A percentile compares a stretch with the other conserved stretches of the same genome.
Evolutionary conservation across 2,113 vertebrate genomes (phyloP).

Genomic region (Chauna torquata): DNA sequence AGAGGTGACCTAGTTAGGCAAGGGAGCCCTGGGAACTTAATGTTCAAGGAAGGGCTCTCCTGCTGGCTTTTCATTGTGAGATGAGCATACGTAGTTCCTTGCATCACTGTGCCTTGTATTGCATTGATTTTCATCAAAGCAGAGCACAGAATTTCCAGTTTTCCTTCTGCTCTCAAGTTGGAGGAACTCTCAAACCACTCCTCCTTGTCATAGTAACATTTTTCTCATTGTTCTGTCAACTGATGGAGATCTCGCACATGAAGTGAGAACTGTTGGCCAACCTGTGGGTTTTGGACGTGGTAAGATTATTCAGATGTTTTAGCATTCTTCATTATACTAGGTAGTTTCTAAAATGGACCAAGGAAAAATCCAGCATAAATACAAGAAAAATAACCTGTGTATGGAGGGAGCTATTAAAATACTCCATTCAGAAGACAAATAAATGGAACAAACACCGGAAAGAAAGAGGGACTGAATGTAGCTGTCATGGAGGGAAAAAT

Average conservation of each 20-base stretch:
- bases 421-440: background rate
- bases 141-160: background rate
- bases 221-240: accelerated
- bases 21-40: background rate
- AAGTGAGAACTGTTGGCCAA: background rate
- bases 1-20: constrained; percentile 32
- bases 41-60: background rate
- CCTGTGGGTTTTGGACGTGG: background rate
- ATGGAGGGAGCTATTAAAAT: background rate
- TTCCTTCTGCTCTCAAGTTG: background rate
- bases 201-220: background rate
- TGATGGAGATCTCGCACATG: background rate
- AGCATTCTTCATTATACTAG: background rate
- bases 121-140: background rate
- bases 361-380: background rate
- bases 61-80: background rate
- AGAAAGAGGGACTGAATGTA: background rate
- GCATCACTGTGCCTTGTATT: background rate
- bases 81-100: background rate
- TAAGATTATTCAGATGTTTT: background rate
- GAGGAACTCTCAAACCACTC: background rate
- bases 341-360: background rate
- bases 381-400: background rate
- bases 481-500: background rate
- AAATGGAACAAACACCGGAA: background rate